These are phyloP conservation scores for Fragum fragum DNA, from an alignment of 2,888 invertebrate genomes.

Conservation along the genomic window DNA sequence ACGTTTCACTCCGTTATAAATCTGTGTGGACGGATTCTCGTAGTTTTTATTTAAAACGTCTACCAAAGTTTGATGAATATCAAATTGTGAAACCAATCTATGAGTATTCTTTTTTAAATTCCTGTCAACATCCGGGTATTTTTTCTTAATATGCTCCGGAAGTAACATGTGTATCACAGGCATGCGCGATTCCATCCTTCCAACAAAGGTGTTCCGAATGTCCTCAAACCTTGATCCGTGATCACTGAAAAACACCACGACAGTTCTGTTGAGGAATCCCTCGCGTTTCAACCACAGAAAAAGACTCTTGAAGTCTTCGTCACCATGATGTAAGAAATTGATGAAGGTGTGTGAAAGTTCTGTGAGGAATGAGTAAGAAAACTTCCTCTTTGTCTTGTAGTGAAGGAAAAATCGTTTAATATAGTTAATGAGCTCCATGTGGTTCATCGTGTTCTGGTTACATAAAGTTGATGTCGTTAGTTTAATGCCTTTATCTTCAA, in stretches of 20 bases:
- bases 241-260: slow-evolving; percentile 90
- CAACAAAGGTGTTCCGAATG: slow-evolving; percentile 93
- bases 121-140: slow-evolving; percentile 90
- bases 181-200: slow-evolving; percentile 93
- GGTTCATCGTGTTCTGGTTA: slow-evolving; percentile 37
- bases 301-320: slow-evolving; percentile 90
- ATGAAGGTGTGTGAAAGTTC: slow-evolving; percentile 94
- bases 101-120: slow-evolving; percentile 90
- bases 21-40: slow-evolving; percentile 28
- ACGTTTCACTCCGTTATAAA: slow-evolving; percentile 43
- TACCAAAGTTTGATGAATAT: slow-evolving; percentile 92
- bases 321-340: slow-evolving; percentile 92
- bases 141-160: slow-evolving; percentile 91
- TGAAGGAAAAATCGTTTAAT: slow-evolving; percentile 88
- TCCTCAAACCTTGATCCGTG: slow-evolving; percentile 96
- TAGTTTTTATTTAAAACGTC: slow-evolving; percentile 88
- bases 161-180: slow-evolving; percentile 92
- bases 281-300: slow-evolving; percentile 87
- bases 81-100: slow-evolving; percentile 93
- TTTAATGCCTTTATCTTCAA: slow-evolving; percentile 27
- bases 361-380: slow-evolving; percentile 95
- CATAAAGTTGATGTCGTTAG: slow-evolving; percentile 10
- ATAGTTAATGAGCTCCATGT: slow-evolving; percentile 90
- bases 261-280: slow-evolving; percentile 77
- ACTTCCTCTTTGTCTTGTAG: slow-evolving; percentile 90